Evolutionary conservation across 2,797 vertebrate genomes (phyloP).

Genomic region (Sebastes reedi): DNA sequence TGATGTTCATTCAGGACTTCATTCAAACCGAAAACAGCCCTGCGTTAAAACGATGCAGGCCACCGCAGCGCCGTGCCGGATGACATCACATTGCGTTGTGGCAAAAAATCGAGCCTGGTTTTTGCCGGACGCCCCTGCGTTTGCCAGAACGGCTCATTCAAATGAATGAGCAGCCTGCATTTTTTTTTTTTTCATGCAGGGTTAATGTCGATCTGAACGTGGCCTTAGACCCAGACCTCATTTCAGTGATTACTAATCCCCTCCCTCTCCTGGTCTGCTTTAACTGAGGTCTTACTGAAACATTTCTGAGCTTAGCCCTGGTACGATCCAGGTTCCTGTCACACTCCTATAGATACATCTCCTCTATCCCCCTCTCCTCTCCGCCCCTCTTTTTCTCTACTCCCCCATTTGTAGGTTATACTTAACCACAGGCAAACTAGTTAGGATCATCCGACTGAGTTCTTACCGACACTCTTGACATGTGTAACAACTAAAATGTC

Average conservation of each 20-base stretch:
- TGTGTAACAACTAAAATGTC: conserved; percentile 23
- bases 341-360: conserved; percentile 25
- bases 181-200: neutral
- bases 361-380: conserved; percentile 2
- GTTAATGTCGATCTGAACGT: conserved; percentile 10
- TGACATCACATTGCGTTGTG: neutral
- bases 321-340: conserved; percentile 21
- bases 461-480: conserved; percentile 6
- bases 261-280: conserved; percentile 13
- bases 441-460: conserved; percentile 15
- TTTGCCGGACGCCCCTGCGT: neutral
- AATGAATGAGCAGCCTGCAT: conserved; percentile 2
- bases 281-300: conserved; percentile 25
- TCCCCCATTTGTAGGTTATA: conserved; percentile 27
- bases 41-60: neutral
- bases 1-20: conserved; percentile 4
- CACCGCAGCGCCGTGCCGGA: neutral
- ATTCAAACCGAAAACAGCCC: neutral
- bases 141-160: neutral
- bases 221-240: conserved; percentile 13
- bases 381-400: neutral
- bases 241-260: conserved; percentile 2
- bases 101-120: conserved; percentile 4
- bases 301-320: conserved; percentile 20
- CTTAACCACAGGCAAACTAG: conserved; percentile 33